Conservation (phyloP, 2,888 invertebrate genomes). For the Thecophora atra region DNA sequence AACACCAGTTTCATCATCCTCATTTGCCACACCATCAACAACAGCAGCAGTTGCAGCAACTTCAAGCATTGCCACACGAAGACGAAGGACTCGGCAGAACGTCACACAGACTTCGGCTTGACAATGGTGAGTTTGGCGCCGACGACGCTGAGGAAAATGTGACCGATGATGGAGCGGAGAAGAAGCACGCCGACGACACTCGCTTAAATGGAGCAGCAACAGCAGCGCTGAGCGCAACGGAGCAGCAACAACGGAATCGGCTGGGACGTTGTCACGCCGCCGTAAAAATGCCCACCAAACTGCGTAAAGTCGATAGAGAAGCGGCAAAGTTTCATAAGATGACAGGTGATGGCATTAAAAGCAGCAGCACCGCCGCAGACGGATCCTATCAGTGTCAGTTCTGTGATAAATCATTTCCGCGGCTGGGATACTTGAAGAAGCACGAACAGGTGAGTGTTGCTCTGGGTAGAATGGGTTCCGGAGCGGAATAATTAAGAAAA, state of each 20-base stretch:
- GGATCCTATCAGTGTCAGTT: conserved; percentile 91
- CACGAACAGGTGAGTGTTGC: conserved; percentile 83
- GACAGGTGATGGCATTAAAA: conserved; percentile 65
- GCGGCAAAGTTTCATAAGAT: conserved; percentile 64
- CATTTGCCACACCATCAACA: conserved; percentile 45
- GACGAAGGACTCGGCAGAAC: conserved; percentile 7
- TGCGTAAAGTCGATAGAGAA: conserved; percentile 70
- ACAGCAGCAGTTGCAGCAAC: conserved; percentile 42
- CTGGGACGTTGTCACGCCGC: conserved; percentile 54
- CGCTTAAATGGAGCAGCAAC: conserved; percentile 42
- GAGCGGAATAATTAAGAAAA: neutral
- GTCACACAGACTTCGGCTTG: neutral
- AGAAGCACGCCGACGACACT: conserved; percentile 35
- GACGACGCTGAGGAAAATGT: conserved; percentile 38
- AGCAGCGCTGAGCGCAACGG: conserved; percentile 29
- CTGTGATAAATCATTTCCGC: conserved; percentile 90
- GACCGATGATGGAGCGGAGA: conserved; percentile 37
- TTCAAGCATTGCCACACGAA: neutral
- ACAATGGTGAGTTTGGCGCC: conserved; percentile 3
- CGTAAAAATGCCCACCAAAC: conserved; percentile 62
- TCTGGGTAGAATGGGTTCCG: no score
- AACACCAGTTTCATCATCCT: conserved; percentile 41
- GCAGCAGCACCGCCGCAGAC: conserved; percentile 69
- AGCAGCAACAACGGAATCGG: conserved; percentile 40
- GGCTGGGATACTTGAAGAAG: conserved; percentile 86